A percentile compares a stretch with the other conserved stretches of the same genome.
Conservation (phyloP, 1,140 invertebrate species). For the Drosophila melanogaster region Release_6_plus_ISO1_MT NT_033777.3:11723501-11724000, state of each 20-base stretch:
- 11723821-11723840: slow-evolving; percentile 46
- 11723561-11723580: slow-evolving; percentile 39
- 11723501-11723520: slow-evolving; percentile 58
- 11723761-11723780: not conserved
- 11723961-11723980: slow-evolving; percentile 18
- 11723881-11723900: slow-evolving; percentile 54
- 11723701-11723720: slow-evolving; percentile 82
- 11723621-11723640: slow-evolving; percentile 9
- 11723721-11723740: slow-evolving; percentile 27
- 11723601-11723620: slow-evolving; percentile 29
- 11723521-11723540: slow-evolving; percentile 71
- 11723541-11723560: not conserved
- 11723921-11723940: slow-evolving; percentile 61
- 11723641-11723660: not conserved
- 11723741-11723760: slow-evolving; percentile 17
- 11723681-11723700: slow-evolving; percentile 75
- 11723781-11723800: slow-evolving; percentile 7
- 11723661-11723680: slow-evolving; percentile 24
- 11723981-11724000: slow-evolving; percentile 20
- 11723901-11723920: slow-evolving; percentile 50
- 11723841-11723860: slow-evolving; percentile 73
- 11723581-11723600: slow-evolving; percentile 51
- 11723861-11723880: slow-evolving; percentile 75
- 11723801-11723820: slow-evolving; percentile 59
- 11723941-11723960: slow-evolving; percentile 49